Base-by-base conservation (phyloP, 2,888 invertebrate genomes). In the Flabesymbios commensalis region DNA sequence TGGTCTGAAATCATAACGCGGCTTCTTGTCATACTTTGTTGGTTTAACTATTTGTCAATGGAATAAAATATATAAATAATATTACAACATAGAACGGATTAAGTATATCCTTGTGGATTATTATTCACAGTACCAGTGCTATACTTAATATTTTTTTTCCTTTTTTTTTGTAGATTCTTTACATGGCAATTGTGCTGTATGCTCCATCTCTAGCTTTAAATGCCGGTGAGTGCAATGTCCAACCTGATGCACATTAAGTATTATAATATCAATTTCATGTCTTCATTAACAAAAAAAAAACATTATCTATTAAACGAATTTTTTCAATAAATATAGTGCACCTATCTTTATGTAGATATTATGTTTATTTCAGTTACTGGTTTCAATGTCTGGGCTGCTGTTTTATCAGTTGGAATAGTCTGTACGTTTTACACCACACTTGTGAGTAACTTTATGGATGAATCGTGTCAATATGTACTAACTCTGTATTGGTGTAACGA, bases 401-500 rank as follows among this genome's bases (percentile, higher is more conserved):
- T 82, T 26, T 65, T 75, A 7, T 70, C 74, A 2, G 83, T 83
- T 2, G 83, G 83, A 1, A 32, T 76, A 1, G 74, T 84, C 2
- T 82, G 83, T 54, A 83, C 83, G 2, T 75, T 83, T 61, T 84
- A 84, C 68, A 83, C 84, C 29, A 76, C 81, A 2, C 53, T 83
- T 62, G 84, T 84, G 69, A 72, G 79, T 66, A 3, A 19, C 3
- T 29, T 29, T 1, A 2, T 26, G 41, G 47, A 10, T 22, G 10
- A 14, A 45, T 45, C n/a, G n/a, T n/a, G n/a, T n/a, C n/a, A n/a
- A n/a, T n/a, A n/a, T n/a, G n/a, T n/a, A n/a, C n/a, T n/a, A n/a
- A n/a, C n/a, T n/a, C n/a, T n/a, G n/a, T n/a, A n/a, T n/a, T n/a
- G n/a, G n/a, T n/a, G n/a, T n/a, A n/a, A n/a, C n/a, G n/a, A n/a